Evolutionary conservation across 2,113 vertebrate species (phyloP), one percentile per base, ranked within the genome.

Genomic region (Proteles cristata): DNA sequence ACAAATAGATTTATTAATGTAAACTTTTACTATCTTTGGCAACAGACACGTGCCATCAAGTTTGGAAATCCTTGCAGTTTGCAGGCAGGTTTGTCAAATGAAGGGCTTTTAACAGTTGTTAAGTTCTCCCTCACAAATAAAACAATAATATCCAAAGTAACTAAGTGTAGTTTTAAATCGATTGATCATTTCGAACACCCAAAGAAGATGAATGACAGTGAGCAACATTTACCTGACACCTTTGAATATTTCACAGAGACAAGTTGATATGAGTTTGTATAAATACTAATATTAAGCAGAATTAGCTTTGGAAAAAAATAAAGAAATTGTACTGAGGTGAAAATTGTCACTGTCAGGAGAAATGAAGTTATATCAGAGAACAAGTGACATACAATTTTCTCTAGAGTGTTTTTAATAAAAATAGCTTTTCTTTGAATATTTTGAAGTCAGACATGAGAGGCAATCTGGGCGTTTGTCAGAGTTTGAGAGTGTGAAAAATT

Each of bases 361-460:
- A 99, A 99, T 99, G 99, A 99, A 99, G 99, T 99, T 99, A 99
- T 99, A 99, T 99, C 99, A 99, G 98, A 99, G 99, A 99, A 98
- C 98, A 99, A 99, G 99, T 99, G 99, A 99, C 98, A 99, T 99
- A 99, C 99, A 99, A 99, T 99, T 99, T 98, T 99, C 99, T 99
- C 99, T 99, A 99, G 99, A 99, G 99, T 99, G 99, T 99, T 99
- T 99, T 98, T 99, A 99, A 99, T 99, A 99, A 99, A 99, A 99
- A 99, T 99, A 99, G 99, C 99, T 99, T 99, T 99, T 99, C 99
- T 99, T 99, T 99, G 99, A 99, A 99, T 99, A 99, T 99, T 99
- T 99, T 99, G 99, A 99, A 99, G 98, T 99, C 99, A 99, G 99
- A 99, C 98, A 98, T 99, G 99, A 99, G 99, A 99, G 99, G 99